Base-by-base conservation (phyloP, 2,797 vertebrate genomes). In the Peromyscus melanophrys region DNA sequence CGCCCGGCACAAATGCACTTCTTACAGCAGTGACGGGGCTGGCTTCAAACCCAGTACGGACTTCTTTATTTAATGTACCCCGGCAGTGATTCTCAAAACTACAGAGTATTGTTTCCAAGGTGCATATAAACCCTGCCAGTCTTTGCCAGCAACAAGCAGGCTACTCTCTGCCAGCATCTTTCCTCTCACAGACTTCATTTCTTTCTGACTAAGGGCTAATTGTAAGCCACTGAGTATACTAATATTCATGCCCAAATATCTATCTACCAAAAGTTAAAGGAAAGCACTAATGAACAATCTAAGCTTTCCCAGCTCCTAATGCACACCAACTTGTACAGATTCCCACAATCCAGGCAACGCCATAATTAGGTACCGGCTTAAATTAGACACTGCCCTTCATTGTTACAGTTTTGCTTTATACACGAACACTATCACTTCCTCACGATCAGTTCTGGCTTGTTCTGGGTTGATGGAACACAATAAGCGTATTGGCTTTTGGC, bases 51-150 rank as follows among this genome's bases (percentile, higher is more conserved):
- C 65, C 63, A 65, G 55, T 3, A 11, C 13, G 78, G 16, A 14
- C 5, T 76, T 73, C 57, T 73, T 67, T 52, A 46, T 31, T 91
- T 63, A 55, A 61, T 2, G 11, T 25, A 75, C 61, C 71, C 40
- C 73, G 65, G 46, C 63, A 90, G 52, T 34, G 55, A 86, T n/a
- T 85, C 82, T 89, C 83, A 76, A 78, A 19, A 88, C 49, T 13
- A 61, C 0, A 43, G 46, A 92, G 8, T 34, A 63, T 19, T 73
- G 9, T 83, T 92, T 73, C 46, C 73, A 95, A 92, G 95, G 90
- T 23, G n/a, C 25, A 55, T 2, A 3, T 5, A 12, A 37, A 43
- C 55, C 76, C 37, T 31, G 83, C 80, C 55, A 34, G 52, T 67
- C 69, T 95, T 75, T 69, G 31, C 0, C 67, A 19, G n/a, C 61